Conservation (phyloP, 1,140 invertebrate species). For the Meteorus sp. region DNA sequence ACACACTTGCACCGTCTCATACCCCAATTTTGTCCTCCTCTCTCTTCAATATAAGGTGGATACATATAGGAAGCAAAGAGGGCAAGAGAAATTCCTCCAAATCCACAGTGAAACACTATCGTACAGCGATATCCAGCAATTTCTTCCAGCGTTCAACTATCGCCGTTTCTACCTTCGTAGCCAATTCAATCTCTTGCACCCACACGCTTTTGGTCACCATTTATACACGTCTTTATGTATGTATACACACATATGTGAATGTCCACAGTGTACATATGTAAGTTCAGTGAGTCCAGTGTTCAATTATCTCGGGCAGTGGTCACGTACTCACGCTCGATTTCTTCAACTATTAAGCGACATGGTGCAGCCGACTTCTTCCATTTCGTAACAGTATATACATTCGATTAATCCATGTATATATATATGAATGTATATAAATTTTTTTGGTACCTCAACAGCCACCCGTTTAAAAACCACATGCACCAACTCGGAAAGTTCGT, state of each 20-base stretch:
- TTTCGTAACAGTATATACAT: neutral
- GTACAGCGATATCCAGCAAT: conserved; percentile 5
- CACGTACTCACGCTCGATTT: conserved; percentile 35
- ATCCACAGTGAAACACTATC: conserved; percentile 8
- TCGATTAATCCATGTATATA: neutral
- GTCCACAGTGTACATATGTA: too few relatives aligned
- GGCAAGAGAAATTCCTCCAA: conserved; percentile 12
- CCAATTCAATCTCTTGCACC: conserved; percentile 14
- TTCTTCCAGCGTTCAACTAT: neutral
- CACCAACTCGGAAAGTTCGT: conserved; percentile 30
- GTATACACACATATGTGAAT: too few relatives aligned
- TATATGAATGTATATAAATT: neutral
- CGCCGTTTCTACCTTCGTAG: too few relatives aligned
- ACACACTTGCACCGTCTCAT: neutral
- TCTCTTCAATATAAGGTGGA: too few relatives aligned
- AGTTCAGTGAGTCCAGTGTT: conserved; percentile 3
- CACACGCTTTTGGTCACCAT: conserved; percentile 9
- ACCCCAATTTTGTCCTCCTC: too few relatives aligned
- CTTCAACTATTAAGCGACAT: conserved; percentile 28
- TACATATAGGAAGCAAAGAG: too few relatives aligned
- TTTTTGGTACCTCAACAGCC: neutral
- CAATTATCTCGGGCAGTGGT: conserved; percentile 32
- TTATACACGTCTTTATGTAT: neutral
- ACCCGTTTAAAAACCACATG: conserved; percentile 7
- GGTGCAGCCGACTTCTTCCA: conserved; percentile 13